Evolutionary conservation across 2,797 vertebrate genomes (phyloP).

Genomic region (Toxotes lorentzi): DNA sequence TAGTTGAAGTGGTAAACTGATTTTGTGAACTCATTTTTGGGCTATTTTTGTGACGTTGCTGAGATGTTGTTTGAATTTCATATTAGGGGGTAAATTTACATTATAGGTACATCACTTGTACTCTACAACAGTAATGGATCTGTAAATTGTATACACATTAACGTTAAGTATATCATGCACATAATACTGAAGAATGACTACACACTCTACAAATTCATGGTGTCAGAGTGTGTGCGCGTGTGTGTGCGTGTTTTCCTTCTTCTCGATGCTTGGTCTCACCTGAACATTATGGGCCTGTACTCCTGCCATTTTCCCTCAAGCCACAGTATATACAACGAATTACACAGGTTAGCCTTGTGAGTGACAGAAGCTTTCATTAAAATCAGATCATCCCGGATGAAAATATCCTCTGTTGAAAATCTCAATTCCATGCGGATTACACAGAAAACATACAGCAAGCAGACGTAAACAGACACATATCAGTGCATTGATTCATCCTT

Average conservation of each 20-base stretch:
- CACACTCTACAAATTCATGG: slow-evolving; percentile 1
- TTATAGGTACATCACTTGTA: neutral
- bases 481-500: slow-evolving; percentile 73
- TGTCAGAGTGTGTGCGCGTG: slow-evolving; percentile 9
- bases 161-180: neutral
- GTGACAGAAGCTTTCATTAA: slow-evolving; percentile 86
- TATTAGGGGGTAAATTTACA: neutral
- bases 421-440: slow-evolving; percentile 79
- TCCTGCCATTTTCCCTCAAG: slow-evolving; percentile 73
- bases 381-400: slow-evolving; percentile 81
- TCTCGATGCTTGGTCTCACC: slow-evolving; percentile 65
- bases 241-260: slow-evolving; percentile 25
- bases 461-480: slow-evolving; percentile 76
- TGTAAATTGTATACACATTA: neutral
- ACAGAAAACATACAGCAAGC: slow-evolving; percentile 75
- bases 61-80: slow-evolving; percentile 36
- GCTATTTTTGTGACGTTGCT: slow-evolving; percentile 42
- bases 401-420: slow-evolving; percentile 83
- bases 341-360: slow-evolving; percentile 76
- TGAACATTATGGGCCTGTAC: slow-evolving; percentile 75
- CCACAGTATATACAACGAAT: slow-evolving; percentile 74
- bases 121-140: neutral
- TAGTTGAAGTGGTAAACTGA: slow-evolving; percentile 49
- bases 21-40: slow-evolving; percentile 36
- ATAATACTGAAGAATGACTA: neutral